phyloP scores from a whole-genome alignment of 2,113 vertebrate genomes.

The Nibea albiflora region DNA sequence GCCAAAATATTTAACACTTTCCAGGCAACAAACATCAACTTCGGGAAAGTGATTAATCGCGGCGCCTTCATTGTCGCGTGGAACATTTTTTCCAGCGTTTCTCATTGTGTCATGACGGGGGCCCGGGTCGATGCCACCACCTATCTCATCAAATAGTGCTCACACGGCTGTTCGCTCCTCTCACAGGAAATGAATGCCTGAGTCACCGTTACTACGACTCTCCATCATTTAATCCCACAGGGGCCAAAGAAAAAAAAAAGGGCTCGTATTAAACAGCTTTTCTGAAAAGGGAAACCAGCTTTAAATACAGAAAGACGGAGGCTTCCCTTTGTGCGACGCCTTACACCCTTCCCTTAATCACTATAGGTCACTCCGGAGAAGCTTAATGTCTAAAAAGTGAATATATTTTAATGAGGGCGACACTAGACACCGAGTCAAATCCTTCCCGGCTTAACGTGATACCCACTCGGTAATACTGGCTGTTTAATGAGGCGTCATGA shows the following conservation, averaged over 20 bases:
- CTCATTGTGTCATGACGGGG: background rate
- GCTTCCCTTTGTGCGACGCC: background rate
- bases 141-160: background rate
- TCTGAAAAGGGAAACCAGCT: background rate
- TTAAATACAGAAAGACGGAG: background rate
- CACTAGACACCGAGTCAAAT: conserved; percentile 37
- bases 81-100: background rate
- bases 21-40: background rate
- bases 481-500: conserved; percentile 60
- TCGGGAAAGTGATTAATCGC: background rate
- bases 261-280: background rate
- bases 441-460: conserved; percentile 36
- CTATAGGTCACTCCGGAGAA: conserved; percentile 28
- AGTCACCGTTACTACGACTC: background rate
- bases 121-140: background rate
- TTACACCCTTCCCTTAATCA: background rate
- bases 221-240: background rate
- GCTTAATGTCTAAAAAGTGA: conserved; percentile 36
- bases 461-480: conserved; percentile 27
- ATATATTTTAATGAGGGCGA: conserved; percentile 45
- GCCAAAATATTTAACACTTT: background rate
- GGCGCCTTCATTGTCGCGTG: background rate
- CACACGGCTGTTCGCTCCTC: background rate
- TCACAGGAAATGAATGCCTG: background rate
- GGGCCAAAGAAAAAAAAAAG: background rate